Evolutionary conservation across 2,797 vertebrate species (phyloP).

Genomic region (Epinephelus malabaricus): DNA sequence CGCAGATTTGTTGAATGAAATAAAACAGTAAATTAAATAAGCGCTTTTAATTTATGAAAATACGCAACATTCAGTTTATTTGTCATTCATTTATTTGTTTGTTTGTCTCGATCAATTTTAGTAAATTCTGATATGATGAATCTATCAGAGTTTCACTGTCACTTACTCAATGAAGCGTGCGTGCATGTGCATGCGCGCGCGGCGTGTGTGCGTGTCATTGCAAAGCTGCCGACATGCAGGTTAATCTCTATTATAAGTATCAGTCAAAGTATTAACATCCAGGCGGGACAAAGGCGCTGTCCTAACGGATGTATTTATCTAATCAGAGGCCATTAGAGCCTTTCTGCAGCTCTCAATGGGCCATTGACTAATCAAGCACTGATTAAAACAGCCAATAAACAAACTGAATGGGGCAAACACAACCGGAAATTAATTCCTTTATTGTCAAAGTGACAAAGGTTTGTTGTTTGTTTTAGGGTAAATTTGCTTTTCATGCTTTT

Average conservation of each 20-base stretch:
- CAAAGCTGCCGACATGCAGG: conserved; percentile 36
- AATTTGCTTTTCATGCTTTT: neutral
- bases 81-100: neutral
- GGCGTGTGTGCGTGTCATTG: neutral
- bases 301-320: conserved; percentile 76
- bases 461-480: neutral
- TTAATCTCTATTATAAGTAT: conserved; percentile 49
- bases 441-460: neutral
- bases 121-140: neutral
- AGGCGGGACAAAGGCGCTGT: conserved; percentile 72
- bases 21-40: neutral
- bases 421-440: conserved; percentile 24
- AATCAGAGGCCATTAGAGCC: conserved; percentile 71
- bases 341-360: conserved; percentile 59
- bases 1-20: neutral
- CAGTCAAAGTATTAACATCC: conserved; percentile 59
- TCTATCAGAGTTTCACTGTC: conserved; percentile 33
- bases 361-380: conserved; percentile 73
- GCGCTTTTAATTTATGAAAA: neutral
- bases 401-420: neutral
- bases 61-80: neutral
- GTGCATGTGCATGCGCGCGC: conserved; percentile 1
- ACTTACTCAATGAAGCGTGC: neutral
- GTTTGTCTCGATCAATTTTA: neutral
- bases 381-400: conserved; percentile 69